Evolutionary conservation across 2,797 vertebrate species (phyloP).

Genomic region (Sebastes alutus): DNA sequence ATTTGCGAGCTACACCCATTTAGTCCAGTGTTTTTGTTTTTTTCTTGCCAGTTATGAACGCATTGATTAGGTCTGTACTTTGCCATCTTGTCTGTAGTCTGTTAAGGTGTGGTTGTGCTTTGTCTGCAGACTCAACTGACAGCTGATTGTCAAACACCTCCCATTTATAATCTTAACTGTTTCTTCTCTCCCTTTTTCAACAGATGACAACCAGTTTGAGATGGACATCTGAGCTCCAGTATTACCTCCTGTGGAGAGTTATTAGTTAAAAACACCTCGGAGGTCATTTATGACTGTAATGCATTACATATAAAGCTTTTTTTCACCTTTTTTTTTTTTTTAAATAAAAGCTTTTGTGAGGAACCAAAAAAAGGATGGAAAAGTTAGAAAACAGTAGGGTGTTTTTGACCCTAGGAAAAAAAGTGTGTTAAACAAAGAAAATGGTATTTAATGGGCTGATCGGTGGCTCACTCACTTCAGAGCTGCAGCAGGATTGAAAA

Average conservation of each 20-base stretch:
- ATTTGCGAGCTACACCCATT: not conserved
- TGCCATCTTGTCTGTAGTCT: not conserved
- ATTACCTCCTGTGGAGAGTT: constrained; percentile 83
- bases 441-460: constrained; percentile 43
- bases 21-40: not conserved
- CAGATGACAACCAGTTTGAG: constrained; percentile 87
- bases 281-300: constrained; percentile 66
- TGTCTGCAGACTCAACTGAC: not conserved
- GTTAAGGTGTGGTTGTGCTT: constrained; percentile 47
- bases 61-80: constrained; percentile 28
- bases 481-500: constrained; percentile 54
- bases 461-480: constrained; percentile 52
- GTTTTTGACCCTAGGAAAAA: constrained; percentile 51
- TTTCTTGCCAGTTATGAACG: not conserved
- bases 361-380: constrained; percentile 51
- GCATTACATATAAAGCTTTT: constrained; percentile 61
- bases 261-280: constrained; percentile 61
- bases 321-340: constrained; percentile 26
- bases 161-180: not conserved
- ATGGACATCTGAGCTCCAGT: constrained; percentile 85
- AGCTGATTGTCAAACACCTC: constrained; percentile 3
- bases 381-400: constrained; percentile 40
- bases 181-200: constrained; percentile 11
- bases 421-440: constrained; percentile 19
- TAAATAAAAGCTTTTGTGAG: constrained; percentile 56